Base-by-base conservation (phyloP, 2,113 vertebrate genomes). In the Sminthopsis crassicaudata region DNA sequence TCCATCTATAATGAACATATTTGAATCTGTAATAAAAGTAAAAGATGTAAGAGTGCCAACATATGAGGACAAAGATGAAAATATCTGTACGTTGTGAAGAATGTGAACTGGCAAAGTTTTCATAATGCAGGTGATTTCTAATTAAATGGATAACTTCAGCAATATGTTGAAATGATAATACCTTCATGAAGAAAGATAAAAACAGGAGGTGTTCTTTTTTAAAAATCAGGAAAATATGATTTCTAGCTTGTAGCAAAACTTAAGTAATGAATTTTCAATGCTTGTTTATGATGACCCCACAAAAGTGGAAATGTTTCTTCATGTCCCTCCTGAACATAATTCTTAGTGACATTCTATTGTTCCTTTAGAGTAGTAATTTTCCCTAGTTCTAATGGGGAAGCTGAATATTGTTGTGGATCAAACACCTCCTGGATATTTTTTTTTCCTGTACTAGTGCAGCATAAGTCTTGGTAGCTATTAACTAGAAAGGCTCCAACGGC, bases 61-160 rank as follows among this genome's bases (percentile, higher is more conserved):
- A 25, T 27, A 19, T 92, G 53, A 67, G 36, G 36, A 84, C 53
- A 25, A 91, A n/a, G 52, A 46, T 46, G 36, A 23, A 84, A 94
- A 24, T n/a, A 55, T 19, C 93, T 89, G 48, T 25, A 91, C 88
- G 91, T 92, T 55, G 46, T 92, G 23, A 94, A 89, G 26, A 55
- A 92, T 94, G 48, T 11, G 91, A n/a, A 46, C 22, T 92, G 76
- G 46, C 91, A 55, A 67, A 95, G n/a, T 57, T 92, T 23, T 92
- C 52, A 55, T 0, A 42, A 14, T 55, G 1, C 4, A 94, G 14
- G 89, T 26, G 91, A 53, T 94, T 94, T 95, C n/a, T 1, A 48
- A 23, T 55, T 46, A 4, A 46, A 54, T 54, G 60, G 30, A 25
- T 88, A n/a, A 67, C 54, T 51, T 91, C 10, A 96, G 48, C 1